These are phyloP conservation scores for Spilosoma lubricipeda DNA, from an alignment of 2,888 invertebrate species.

Conservation along the genomic window DNA sequence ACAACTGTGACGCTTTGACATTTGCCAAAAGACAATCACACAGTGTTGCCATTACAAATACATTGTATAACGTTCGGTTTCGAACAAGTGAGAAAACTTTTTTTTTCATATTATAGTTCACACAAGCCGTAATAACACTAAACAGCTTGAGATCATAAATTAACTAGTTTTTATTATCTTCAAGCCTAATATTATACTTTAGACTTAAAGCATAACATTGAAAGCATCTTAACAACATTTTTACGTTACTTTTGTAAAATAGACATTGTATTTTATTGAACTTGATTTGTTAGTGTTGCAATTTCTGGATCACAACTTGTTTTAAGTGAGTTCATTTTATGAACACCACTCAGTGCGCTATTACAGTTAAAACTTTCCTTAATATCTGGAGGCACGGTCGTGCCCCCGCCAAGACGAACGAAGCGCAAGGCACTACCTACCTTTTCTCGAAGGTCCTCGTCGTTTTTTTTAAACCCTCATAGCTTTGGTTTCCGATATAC, in stretches of 20 bases:
- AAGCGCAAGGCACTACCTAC: no score
- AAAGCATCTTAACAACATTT: constrained; percentile 5
- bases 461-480: no score
- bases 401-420: no score
- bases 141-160: neutral
- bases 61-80: no score
- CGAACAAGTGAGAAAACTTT: no score
- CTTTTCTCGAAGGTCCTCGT: no score
- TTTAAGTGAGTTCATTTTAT: constrained; percentile 12
- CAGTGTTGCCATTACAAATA: no score
- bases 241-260: constrained; percentile 10
- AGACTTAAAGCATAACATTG: constrained; percentile 1
- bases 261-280: constrained; percentile 20
- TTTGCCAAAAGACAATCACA: no score
- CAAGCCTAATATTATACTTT: neutral
- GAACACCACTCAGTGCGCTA: neutral
- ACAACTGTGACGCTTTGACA: no score
- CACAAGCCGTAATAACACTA: neutral
- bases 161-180: neutral
- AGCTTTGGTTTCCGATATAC: no score
- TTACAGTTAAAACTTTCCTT: neutral
- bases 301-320: constrained; percentile 15
- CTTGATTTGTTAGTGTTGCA: constrained; percentile 12
- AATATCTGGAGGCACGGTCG: no score
- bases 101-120: no score